Evolutionary conservation across 2,888 invertebrate species (phyloP), one percentile per base, ranked within the genome.

Genomic region (Melanotus villosus): DNA sequence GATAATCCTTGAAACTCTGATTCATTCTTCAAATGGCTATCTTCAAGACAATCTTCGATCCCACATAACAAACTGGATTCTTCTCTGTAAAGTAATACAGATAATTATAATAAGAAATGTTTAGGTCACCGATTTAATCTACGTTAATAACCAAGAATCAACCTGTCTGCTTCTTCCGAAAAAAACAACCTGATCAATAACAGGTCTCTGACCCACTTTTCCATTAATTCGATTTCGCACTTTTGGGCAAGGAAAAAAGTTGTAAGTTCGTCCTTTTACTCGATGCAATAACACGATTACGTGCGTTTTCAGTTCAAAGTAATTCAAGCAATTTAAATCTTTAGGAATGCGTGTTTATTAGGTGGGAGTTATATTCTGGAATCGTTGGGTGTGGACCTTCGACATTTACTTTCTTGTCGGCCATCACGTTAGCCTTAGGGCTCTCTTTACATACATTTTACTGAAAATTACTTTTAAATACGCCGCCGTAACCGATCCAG

Each of bases 281-380:
- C 12, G 23, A 14, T 41, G 18, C 3, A 41, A 47, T 47, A 52
- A 52, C 26, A 32, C 19, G 52, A 34, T 52, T 52, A 52, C 32
- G 26, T 9, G 47, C 26, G 10, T 62, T n/a, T 34, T n/a, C 2
- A 12, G 12, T 12, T 34, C 12, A 12, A 3, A 34, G 12, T 34
- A 34, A 34, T 12, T 12, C n/a, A 34, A 12, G 12, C 12, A 34
- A 34, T 34, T 34, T n/a, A 9, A 32, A 32, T 50, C 32, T 23
- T 23, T 21, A 62, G 36, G 62, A 21, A 62, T 62, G 34, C 52
- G 12, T 62, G 62, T n/a, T 62, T 62, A 62, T 45, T 62, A 50
- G 62, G 50, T 50, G 16, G 34, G 19, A 47, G 50, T 62, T 62
- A 18, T 19, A 26, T 10, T 16, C 1, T 26, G 6, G 12, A 14